phyloP scores from a whole-genome alignment of 37 sponge, comb jelly and placozoan genomes.

The Agelas oroides region DNA sequence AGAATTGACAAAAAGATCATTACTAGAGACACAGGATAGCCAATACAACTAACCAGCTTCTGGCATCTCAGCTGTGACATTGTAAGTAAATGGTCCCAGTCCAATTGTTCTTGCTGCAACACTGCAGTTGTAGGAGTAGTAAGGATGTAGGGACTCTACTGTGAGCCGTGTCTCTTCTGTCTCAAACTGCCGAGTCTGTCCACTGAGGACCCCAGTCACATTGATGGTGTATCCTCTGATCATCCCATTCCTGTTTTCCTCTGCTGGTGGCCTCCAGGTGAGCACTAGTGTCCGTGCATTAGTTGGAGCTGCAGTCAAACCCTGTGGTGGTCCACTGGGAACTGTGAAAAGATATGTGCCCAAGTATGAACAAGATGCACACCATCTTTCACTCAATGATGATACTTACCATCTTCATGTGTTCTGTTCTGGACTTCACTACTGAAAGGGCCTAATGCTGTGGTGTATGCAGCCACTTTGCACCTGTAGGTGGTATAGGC shows the following conservation, averaged over 20 bases:
- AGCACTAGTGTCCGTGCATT: background rate
- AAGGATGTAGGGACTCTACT: background rate
- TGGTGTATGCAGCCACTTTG: slow-evolving; percentile 17
- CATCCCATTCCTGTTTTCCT: slow-evolving; percentile 36
- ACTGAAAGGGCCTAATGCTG: background rate
- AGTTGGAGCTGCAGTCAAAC: background rate
- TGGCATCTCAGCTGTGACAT: no score
- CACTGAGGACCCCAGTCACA: background rate
- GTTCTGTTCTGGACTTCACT: background rate
- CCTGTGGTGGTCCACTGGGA: slow-evolving; percentile 15
- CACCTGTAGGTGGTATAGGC: background rate
- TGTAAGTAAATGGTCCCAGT: background rate
- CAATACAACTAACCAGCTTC: no score
- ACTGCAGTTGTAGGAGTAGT: background rate
- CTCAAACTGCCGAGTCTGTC: background rate
- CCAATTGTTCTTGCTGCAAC: no score
- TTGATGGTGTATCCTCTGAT: slow-evolving; percentile 12
- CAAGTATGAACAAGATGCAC: background rate
- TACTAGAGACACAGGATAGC: no score
- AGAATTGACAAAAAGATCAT: no score
- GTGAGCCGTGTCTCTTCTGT: background rate
- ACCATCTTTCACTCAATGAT: no score
- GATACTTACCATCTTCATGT: slow-evolving; percentile 20
- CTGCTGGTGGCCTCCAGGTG: slow-evolving; percentile 35
- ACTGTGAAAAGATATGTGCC: background rate